Percentiles rank a stretch among this genome's conserved stretches.
Conservation (phyloP, 92 coral and sea anemone genomes). For the Meandrina meandrites region DNA sequence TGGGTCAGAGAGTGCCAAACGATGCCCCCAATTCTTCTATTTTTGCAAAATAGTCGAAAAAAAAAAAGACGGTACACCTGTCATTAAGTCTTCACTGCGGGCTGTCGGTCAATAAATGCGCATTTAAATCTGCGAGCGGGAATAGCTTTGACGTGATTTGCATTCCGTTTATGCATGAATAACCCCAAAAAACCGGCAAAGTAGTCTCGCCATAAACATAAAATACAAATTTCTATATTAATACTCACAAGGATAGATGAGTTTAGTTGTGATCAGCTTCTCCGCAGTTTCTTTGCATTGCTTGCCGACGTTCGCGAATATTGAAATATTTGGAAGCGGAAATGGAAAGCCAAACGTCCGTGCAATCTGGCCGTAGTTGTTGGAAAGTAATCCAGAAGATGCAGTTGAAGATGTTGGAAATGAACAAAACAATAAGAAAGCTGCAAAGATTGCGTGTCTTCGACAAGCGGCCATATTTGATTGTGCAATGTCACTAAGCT, state of each 20-base stretch:
- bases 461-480: background rate
- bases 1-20: too few relatives aligned
- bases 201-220: too few relatives aligned
- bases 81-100: too few relatives aligned
- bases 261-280: background rate
- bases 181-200: too few relatives aligned
- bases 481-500: too few relatives aligned
- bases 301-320: conserved; percentile 6
- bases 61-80: too few relatives aligned
- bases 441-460: background rate
- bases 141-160: too few relatives aligned
- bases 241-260: background rate
- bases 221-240: background rate
- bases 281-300: background rate
- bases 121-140: too few relatives aligned
- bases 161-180: too few relatives aligned
- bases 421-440: background rate
- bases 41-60: too few relatives aligned
- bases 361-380: background rate
- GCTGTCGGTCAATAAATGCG: too few relatives aligned
- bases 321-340: background rate
- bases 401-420: background rate
- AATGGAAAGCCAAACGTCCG: background rate
- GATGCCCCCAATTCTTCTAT: too few relatives aligned
- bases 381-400: background rate